A percentile compares a stretch with the other conserved stretches of the same genome.
Conservation (phyloP, 30 jellyfish, hydroid and myxozoan species). For the Aurelia aurita complex sp. Pacific region DNA sequence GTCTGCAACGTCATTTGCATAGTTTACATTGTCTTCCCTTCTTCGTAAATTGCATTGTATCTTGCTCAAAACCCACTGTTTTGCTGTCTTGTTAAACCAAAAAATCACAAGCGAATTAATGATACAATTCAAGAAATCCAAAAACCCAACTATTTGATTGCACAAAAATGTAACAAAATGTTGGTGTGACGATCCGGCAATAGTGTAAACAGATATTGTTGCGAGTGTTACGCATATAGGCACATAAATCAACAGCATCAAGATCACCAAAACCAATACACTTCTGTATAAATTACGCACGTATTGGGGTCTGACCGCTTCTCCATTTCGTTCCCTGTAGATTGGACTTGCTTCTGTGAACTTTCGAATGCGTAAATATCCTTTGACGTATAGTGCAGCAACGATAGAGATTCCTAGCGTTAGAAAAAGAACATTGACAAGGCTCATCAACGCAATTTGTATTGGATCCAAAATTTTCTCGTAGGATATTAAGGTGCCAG, state of each 20-base stretch:
- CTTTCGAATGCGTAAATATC: neutral
- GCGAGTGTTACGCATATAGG: neutral
- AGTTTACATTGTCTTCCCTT: too few species aligned
- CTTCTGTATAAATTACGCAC: too few species aligned
- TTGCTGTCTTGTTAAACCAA: neutral
- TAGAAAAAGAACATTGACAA: too few species aligned
- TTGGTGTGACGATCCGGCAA: neutral
- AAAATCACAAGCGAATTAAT: neutral
- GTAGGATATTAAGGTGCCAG: too few species aligned
- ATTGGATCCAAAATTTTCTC: too few species aligned
- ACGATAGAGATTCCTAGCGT: neutral
- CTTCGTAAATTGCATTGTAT: neutral
- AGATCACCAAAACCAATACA: too few species aligned
- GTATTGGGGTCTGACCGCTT: neutral
- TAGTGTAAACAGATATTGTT: neutral
- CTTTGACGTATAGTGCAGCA: slow-evolving; percentile 14
- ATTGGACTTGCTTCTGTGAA: too few species aligned
- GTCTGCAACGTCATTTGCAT: too few species aligned
- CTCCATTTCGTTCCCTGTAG: too few species aligned
- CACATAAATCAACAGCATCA: neutral
- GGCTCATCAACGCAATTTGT: too few species aligned
- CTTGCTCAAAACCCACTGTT: neutral
- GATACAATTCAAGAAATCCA: neutral
- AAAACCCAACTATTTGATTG: neutral
- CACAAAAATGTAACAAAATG: too few species aligned